phyloP scores from a whole-genome alignment of 2,888 invertebrate genomes.

The Lepeophtheirus nordmannii region DNA sequence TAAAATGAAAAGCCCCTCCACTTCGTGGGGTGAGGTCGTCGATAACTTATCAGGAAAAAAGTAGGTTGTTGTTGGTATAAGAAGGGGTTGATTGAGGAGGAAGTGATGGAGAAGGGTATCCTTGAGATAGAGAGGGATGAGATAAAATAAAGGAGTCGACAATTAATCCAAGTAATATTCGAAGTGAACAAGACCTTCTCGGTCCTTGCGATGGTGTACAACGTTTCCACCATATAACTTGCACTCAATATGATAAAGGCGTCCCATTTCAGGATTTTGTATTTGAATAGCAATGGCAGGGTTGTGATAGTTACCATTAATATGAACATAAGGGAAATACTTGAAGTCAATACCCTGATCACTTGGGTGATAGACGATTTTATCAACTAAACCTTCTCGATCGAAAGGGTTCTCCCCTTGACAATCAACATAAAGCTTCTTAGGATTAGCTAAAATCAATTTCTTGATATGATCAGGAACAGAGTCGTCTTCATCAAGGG shows the following conservation, averaged over 20 bases:
- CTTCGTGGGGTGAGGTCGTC: not conserved
- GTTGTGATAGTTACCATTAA: slow-evolving; percentile 6
- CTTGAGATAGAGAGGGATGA: not conserved
- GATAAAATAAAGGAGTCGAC: not conserved
- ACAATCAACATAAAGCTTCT: slow-evolving; percentile 16
- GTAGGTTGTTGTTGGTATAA: not conserved
- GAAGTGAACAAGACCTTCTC: slow-evolving; percentile 12
- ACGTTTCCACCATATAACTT: not conserved
- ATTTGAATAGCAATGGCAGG: slow-evolving; percentile 14
- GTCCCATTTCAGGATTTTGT: not conserved
- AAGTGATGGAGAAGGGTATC: no score
- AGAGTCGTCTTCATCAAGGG: not conserved
- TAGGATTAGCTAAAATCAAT: not conserved
- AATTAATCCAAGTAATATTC: not conserved
- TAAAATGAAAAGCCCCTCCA: no score
- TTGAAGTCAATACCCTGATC: slow-evolving; percentile 4
- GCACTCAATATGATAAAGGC: slow-evolving; percentile 16
- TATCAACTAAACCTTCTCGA: not conserved
- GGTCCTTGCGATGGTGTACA: slow-evolving; percentile 10
- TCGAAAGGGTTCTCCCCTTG: slow-evolving; percentile 6
- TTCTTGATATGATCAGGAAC: not conserved
- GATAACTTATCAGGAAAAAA: not conserved
- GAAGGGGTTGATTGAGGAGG: no score
- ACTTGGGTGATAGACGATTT: slow-evolving; percentile 6
- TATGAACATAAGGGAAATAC: slow-evolving; percentile 12